phyloP scores from a whole-genome alignment of 2,113 vertebrate species.

The Poicephalus meyeri region DNA sequence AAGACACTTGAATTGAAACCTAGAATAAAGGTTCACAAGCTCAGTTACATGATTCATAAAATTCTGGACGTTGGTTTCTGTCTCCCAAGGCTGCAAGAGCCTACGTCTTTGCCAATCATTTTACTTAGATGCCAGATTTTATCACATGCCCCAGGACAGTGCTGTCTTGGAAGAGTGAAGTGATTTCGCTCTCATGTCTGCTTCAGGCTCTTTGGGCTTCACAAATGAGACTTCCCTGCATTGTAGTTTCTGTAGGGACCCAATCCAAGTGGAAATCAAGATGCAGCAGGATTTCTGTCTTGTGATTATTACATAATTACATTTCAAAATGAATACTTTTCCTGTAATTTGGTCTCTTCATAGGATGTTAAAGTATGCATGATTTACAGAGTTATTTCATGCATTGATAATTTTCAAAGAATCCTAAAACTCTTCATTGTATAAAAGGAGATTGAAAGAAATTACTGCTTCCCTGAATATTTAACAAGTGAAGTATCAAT shows the following conservation, averaged over 20 bases:
- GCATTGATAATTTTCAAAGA: background rate
- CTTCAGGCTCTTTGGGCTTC: background rate
- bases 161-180: fast-evolving
- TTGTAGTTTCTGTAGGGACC: background rate
- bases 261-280: background rate
- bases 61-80: background rate
- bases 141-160: background rate
- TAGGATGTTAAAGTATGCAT: background rate
- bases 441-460: background rate
- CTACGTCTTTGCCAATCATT: background rate
- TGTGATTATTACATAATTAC: background rate
- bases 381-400: background rate
- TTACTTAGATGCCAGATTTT: background rate
- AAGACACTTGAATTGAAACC: background rate
- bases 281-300: background rate
- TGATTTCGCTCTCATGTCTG: background rate
- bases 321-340: background rate
- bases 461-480: background rate
- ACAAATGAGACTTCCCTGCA: background rate
- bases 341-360: background rate
- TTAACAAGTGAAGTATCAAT: background rate
- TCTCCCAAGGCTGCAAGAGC: background rate
- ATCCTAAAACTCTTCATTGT: background rate
- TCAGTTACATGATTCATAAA: background rate
- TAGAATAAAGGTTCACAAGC: background rate